A percentile compares a stretch with the other conserved stretches of the same genome.
Evolutionary conservation across 1,140 invertebrate genomes (phyloP).

Genomic region (Triops longicaudatus): DNA sequence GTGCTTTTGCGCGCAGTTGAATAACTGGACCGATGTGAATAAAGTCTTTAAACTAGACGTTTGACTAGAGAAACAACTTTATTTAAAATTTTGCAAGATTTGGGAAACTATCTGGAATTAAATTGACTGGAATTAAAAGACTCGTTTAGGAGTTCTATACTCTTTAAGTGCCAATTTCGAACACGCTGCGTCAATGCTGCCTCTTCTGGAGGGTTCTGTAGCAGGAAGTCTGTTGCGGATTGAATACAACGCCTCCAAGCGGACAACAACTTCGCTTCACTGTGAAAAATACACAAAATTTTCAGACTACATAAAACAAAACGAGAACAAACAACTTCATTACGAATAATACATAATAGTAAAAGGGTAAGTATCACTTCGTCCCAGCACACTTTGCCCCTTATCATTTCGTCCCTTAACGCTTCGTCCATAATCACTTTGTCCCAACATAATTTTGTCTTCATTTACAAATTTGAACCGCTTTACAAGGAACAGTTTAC

Average conservation of each 20-base stretch:
- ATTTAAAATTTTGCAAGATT: too few relatives aligned
- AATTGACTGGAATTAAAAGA: background rate
- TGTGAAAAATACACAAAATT: constrained; percentile 31
- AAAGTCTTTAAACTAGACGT: too few relatives aligned
- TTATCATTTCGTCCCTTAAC: too few relatives aligned
- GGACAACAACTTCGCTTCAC: constrained; percentile 41
- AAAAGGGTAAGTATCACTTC: too few relatives aligned
- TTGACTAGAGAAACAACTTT: too few relatives aligned
- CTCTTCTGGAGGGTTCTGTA: constrained; percentile 9
- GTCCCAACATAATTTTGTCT: too few relatives aligned
- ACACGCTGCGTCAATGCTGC: background rate
- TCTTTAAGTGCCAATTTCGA: background rate
- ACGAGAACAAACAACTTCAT: constrained; percentile 32
- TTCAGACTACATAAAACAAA: constrained; percentile 22
- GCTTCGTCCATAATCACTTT: too few relatives aligned
- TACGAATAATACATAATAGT: constrained; percentile 33
- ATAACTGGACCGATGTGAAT: too few relatives aligned
- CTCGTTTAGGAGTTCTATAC: background rate
- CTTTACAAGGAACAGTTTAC: too few relatives aligned
- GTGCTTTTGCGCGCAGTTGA: too few relatives aligned
- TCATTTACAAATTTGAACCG: too few relatives aligned
- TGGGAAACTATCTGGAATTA: background rate
- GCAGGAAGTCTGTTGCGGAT: constrained; percentile 19
- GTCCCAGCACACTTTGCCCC: too few relatives aligned
- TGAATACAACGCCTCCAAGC: constrained; percentile 42